Conservation (phyloP, 2,888 invertebrate species). For the Diarsia mendica region DNA sequence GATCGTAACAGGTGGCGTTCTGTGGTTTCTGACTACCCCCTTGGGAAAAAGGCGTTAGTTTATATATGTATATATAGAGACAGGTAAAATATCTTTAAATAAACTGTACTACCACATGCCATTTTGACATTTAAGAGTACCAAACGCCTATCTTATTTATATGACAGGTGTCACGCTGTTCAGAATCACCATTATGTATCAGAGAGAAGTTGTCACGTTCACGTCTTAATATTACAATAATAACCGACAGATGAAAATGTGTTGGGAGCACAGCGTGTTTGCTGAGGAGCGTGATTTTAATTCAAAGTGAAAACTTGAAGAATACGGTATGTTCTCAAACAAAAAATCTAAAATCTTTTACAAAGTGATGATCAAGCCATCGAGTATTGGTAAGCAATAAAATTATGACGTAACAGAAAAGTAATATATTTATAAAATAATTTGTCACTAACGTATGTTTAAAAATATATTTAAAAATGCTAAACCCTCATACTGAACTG, state of each 20-base stretch:
- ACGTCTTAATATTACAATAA: slow-evolving; percentile 30
- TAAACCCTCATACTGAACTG: no score
- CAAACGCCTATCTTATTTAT: background rate
- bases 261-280: slow-evolving; percentile 20
- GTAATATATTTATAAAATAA: no score
- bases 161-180: slow-evolving; percentile 41
- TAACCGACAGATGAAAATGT: slow-evolving; percentile 35
- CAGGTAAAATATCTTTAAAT: background rate
- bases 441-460: no score
- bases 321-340: no score
- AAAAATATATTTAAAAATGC: no score
- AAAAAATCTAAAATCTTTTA: background rate
- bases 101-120: background rate
- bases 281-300: slow-evolving; percentile 58
- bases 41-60: no score
- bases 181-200: slow-evolving; percentile 28
- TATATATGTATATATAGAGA: no score
- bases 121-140: background rate
- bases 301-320: slow-evolving; percentile 3
- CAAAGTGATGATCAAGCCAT: background rate
- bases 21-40: no score
- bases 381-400: background rate
- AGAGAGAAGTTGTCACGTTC: slow-evolving; percentile 26
- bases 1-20: no score
- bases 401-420: no score